Conservation (phyloP, 2,797 vertebrate genomes). For the Dallia pectoralis region DNA sequence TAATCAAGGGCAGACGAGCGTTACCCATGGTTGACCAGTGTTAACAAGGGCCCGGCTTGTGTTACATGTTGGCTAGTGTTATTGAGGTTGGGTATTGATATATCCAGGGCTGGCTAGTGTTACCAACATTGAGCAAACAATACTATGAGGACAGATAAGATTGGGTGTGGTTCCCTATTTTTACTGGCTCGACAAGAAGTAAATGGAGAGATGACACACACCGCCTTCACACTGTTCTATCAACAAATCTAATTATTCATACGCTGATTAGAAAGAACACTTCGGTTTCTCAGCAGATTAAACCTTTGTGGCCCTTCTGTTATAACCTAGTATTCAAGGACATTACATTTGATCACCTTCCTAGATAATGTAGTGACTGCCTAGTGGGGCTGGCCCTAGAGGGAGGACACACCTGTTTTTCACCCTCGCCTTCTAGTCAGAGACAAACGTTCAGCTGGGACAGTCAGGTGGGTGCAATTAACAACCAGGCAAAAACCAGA, state of each 20-base stretch:
- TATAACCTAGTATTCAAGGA: neutral
- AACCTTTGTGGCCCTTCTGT: neutral
- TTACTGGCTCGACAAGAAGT: neutral
- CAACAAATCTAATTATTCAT: neutral
- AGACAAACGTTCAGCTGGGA: too few relatives aligned
- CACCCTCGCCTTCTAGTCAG: too few relatives aligned
- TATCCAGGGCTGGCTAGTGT: too few relatives aligned
- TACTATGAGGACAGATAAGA: neutral
- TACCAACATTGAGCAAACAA: too few relatives aligned
- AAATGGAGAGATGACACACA: neutral
- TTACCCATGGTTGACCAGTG: neutral
- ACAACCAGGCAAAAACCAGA: too few relatives aligned
- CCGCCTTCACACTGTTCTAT: neutral
- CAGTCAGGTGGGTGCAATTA: too few relatives aligned
- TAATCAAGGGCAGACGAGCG: too few relatives aligned
- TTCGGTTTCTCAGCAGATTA: neutral
- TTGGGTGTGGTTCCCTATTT: neutral
- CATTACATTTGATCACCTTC: neutral
- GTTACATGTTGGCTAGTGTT: too few relatives aligned
- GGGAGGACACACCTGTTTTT: too few relatives aligned
- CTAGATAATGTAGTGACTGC: neutral
- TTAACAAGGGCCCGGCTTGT: neutral
- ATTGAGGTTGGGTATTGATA: too few relatives aligned
- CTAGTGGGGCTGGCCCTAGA: neutral
- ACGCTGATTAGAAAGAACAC: neutral